Conservation (phyloP, 2,888 invertebrate species). For the Macrosiphum euphorbiae region DNA sequence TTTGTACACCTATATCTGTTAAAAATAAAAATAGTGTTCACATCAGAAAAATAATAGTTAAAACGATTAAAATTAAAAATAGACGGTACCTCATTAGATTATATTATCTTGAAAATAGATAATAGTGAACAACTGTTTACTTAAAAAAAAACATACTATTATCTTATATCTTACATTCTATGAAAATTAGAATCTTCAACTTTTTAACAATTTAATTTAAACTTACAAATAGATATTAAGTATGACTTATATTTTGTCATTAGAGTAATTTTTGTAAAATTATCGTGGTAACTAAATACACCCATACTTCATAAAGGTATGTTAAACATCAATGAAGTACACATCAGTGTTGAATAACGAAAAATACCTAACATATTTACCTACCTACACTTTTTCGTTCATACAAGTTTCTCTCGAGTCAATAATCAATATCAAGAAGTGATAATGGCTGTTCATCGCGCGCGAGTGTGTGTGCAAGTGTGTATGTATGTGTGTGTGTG, state of each 20-base stretch:
- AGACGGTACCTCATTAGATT: background rate
- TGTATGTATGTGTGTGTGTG: background rate
- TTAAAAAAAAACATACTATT: too few relatives aligned
- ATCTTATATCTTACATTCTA: background rate
- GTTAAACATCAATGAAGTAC: background rate
- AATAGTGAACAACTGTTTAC: background rate
- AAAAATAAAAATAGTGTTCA: background rate
- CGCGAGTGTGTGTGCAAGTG: background rate
- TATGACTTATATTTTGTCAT: background rate
- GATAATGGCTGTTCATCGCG: slow-evolving; percentile 9
- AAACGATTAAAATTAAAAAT: background rate
- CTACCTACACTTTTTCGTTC: background rate
- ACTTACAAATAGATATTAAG: background rate
- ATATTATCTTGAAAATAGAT: background rate
- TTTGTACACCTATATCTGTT: background rate
- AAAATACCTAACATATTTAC: background rate
- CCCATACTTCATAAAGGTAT: background rate
- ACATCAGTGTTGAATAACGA: background rate
- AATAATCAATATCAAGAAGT: slow-evolving; percentile 20
- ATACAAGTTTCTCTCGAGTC: slow-evolving; percentile 2
- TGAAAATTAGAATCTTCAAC: background rate
- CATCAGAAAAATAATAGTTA: background rate
- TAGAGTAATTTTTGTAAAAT: background rate
- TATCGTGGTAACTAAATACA: background rate
- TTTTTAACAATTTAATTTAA: background rate